Conservation (phyloP, 1,140 invertebrate species). For the Drosophila sturtevanti region DNA sequence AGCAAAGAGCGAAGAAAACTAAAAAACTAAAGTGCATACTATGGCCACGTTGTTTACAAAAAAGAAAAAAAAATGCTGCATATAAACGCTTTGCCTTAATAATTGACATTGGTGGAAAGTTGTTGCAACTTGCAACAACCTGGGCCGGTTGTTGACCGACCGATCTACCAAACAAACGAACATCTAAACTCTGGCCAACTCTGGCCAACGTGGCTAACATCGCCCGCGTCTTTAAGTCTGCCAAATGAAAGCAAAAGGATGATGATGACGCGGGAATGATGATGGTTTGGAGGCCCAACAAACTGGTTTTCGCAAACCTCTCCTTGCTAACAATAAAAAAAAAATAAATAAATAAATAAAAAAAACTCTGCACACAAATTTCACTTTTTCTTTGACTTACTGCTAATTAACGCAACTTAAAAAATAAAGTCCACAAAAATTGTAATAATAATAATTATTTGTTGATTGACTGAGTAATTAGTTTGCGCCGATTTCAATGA, state of each 20-base stretch:
- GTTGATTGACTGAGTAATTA: constrained; percentile 9
- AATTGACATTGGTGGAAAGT: constrained; percentile 78
- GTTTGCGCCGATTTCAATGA: neutral
- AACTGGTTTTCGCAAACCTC: neutral
- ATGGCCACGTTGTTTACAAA: constrained; percentile 29
- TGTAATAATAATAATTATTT: constrained; percentile 25
- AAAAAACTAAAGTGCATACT: constrained; percentile 11
- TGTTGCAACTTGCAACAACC: constrained; percentile 37
- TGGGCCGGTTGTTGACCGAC: constrained; percentile 52
- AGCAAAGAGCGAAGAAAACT: constrained; percentile 4
- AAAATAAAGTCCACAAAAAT: constrained; percentile 34
- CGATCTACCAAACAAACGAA: no score
- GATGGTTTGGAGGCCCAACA: neutral
- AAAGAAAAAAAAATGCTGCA: constrained; percentile 60
- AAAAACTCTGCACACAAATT: constrained; percentile 52
- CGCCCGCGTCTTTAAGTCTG: constrained; percentile 56
- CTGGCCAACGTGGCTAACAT: constrained; percentile 17
- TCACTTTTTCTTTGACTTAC: constrained; percentile 62
- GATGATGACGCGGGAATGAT: constrained; percentile 16
- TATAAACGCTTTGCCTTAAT: constrained; percentile 77
- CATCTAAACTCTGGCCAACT: constrained; percentile 19
- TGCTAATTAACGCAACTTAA: constrained; percentile 57
- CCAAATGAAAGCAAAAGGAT: constrained; percentile 74
- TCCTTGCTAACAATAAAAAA: neutral
- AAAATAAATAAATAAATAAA: neutral